Evolutionary conservation across 1,140 invertebrate species (phyloP), one percentile per base, ranked within the genome.

Genomic region (Drosophila cardini): DNA sequence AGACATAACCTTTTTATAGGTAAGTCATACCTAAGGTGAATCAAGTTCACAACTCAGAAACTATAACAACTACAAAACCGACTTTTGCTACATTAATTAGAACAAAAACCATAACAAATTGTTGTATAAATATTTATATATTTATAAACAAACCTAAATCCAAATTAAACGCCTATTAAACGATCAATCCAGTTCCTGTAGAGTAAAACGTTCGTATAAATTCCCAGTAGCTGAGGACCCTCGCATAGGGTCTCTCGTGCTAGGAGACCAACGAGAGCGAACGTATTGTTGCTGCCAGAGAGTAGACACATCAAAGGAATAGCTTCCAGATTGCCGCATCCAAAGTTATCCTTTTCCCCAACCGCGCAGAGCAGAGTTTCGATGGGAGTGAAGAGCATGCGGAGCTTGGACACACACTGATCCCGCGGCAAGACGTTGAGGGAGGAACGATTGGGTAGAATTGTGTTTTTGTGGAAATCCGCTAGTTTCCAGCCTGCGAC

Each of bases 111-210:
- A n/a, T n/a, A n/a, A n/a, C n/a, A n/a, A n/a, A n/a, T n/a, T n/a
- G n/a, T n/a, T n/a, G n/a, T 21, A 21, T 21, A 21, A 21, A 3
- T 26, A 26, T 26, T 26, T 26, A 26, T 26, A 26, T 26, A 26
- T 26, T 26, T 26, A 26, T 26, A 26, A 26, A n/a, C n/a, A n/a
- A 0, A 26, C 21, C 86, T 4, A 40, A 40, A n/a, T 87, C 78
- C 8, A 79, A 36, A 34, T 86, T 68, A 3, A 4, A 4, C 83
- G 72, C 34, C 87, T 72, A 11, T 76, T 72, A 0, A 86, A 38
- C 65, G 72, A 68, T 87, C 76, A 6, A 86, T 86, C 83, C 83
- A 86, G 21, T 60, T 67, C 0, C 83, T 38, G 46, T 86, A 82
- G 13, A 68, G 64, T 45, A 73, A 57, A 0, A 86, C 38, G 11